Evolutionary conservation across 2,113 vertebrate genomes (phyloP), one percentile per base, ranked within the genome.

Genomic region (Kobus ellipsiprymnus): DNA sequence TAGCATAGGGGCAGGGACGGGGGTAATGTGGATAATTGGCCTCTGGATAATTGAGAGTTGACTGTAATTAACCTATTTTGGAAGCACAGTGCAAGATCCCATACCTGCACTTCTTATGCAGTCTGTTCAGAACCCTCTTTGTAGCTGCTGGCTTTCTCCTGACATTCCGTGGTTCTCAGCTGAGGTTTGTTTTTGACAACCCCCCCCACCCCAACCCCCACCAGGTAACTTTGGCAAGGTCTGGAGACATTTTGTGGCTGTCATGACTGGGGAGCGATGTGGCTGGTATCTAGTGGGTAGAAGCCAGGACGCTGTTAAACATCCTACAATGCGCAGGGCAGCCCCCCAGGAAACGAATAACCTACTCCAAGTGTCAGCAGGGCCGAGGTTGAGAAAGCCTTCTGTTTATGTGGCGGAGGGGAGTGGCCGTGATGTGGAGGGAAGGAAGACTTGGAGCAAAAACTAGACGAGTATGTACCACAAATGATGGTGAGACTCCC

Each of bases 21-120:
- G 50, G 52, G 6, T 71, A 90, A 96, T 95, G 52, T 81, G 57
- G 89, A 21, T 97, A 96, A 97, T 91, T 95, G 93, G 50, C 15
- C 85, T 55, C 94, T 83, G 78, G 93, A 14, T 93, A 94, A 94
- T 88, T 97, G 71, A 95, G 91, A 90, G 95, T 94, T 97, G 95
- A 93, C 96, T 93, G 62, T 96, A 91, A 97, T 97, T 95, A 95
- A 97, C 95, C 93, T 96, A 90, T 95, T 96, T 96, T 54, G 60
- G 86, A 91, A 98, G 52, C 27, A 52, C 1, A 0, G 50, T n/a
- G 10, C 60, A 90, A 81, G 86, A 94, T 94, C 83, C 57, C 62
- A 33, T 90, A 88, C 74, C 81, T 96, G 15, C 3, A 71, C 5
- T 62, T 86, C 88, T 88, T 55, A 30, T 36, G 64, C 25, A 85